Evolutionary conservation across 2,888 invertebrate species (phyloP).

Genomic region (Brachyptera putata): DNA sequence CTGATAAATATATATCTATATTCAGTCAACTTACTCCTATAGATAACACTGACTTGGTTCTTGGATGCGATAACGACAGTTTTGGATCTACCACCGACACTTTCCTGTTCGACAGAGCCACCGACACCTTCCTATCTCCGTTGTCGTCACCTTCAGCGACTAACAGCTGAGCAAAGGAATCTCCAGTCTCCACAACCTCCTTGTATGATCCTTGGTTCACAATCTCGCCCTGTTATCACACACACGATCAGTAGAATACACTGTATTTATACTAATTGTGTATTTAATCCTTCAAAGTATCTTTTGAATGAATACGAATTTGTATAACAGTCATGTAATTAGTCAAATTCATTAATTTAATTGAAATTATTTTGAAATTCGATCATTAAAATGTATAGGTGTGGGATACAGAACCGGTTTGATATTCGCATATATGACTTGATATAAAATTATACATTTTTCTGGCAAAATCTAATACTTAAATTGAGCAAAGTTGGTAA

Average conservation of each 20-base stretch:
- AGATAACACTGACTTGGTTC: not conserved
- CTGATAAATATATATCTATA: too few species aligned
- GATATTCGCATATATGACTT: too few species aligned
- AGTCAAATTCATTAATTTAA: too few species aligned
- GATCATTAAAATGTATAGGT: too few species aligned
- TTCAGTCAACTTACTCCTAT: not conserved
- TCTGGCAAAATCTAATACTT: not conserved
- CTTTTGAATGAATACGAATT: too few species aligned
- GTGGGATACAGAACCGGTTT: too few species aligned
- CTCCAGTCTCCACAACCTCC: constrained; percentile 36
- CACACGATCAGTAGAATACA: constrained; percentile 27
- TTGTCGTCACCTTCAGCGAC: constrained; percentile 44
- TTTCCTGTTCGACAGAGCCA: not conserved
- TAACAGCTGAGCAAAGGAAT: constrained; percentile 48
- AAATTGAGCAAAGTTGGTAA: not conserved
- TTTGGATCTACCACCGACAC: not conserved
- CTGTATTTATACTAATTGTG: not conserved
- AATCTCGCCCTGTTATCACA: constrained; percentile 48
- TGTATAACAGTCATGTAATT: too few species aligned
- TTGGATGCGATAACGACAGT: not conserved
- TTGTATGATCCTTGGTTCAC: constrained; percentile 36
- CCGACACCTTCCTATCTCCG: not conserved
- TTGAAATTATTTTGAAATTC: too few species aligned
- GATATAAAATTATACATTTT: not conserved
- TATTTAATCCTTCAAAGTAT: not conserved